Conservation (phyloP, 2,113 vertebrate genomes). For the Choloepus hoffmanni region DNA sequence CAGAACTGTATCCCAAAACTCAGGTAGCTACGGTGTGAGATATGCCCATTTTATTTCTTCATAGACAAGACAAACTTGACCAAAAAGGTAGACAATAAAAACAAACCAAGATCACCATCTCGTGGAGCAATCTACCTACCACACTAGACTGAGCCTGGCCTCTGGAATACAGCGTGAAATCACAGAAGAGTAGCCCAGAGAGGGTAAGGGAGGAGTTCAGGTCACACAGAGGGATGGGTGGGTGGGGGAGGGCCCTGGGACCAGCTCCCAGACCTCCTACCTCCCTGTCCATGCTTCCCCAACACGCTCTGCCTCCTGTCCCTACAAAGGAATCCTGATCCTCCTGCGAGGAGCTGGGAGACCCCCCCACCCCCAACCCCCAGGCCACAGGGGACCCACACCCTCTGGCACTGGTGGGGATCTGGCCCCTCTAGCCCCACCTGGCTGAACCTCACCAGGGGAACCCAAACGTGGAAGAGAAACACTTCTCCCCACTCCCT, state of each 20-base stretch:
- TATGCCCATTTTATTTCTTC: not conserved
- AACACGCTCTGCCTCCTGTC: not conserved
- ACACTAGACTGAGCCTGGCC: not conserved
- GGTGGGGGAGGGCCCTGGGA: not conserved
- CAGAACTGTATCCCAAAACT: not conserved
- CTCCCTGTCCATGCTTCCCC: not conserved
- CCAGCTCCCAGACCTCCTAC: not conserved
- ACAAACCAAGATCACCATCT: constrained; percentile 66
- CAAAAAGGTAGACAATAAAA: not conserved
- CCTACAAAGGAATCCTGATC: not conserved
- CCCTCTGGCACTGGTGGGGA: not conserved
- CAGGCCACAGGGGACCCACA: not conserved
- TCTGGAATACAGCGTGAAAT: not conserved
- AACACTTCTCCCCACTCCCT: not conserved
- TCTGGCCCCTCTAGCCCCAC: not conserved
- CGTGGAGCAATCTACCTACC: constrained; percentile 20
- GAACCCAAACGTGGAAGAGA: not conserved
- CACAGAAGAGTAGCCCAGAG: not conserved
- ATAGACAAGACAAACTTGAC: not conserved
- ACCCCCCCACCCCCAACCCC: not conserved
- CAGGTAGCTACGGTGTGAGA: not conserved
- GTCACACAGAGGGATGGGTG: not conserved
- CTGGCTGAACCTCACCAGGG: not conserved
- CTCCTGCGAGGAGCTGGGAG: not conserved
- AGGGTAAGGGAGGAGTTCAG: not conserved